phyloP scores from a whole-genome alignment of 2,113 vertebrate genomes.

The Aphyosemion australe region DNA sequence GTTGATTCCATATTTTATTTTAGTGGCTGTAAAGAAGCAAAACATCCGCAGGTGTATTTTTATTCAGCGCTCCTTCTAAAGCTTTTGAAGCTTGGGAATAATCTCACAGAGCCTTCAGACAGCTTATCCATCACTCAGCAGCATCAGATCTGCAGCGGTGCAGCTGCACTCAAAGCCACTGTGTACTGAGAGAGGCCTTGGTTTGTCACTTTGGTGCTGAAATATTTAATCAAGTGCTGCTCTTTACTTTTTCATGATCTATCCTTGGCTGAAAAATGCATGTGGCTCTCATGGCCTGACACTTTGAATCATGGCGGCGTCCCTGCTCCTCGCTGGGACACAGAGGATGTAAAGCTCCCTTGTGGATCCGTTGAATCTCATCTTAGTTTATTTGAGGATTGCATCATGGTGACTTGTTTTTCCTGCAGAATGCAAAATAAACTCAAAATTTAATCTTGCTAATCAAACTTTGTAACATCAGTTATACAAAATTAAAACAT shows the following conservation, averaged over 20 bases:
- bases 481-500: too few relatives aligned
- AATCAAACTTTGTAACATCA: too few relatives aligned
- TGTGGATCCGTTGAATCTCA: background rate
- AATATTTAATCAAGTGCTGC: conserved; percentile 66
- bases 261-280: conserved; percentile 56
- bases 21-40: too few relatives aligned
- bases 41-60: too few relatives aligned
- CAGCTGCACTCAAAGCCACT: conserved; percentile 6
- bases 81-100: background rate
- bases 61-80: too few relatives aligned
- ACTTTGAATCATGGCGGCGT: conserved; percentile 55
- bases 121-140: conserved; percentile 29
- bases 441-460: too few relatives aligned
- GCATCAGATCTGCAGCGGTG: conserved; percentile 28
- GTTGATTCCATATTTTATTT: too few relatives aligned
- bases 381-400: too few relatives aligned
- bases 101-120: conserved; percentile 6
- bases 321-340: conserved; percentile 14
- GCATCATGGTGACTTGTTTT: background rate
- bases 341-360: conserved; percentile 3
- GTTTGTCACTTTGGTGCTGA: conserved; percentile 52
- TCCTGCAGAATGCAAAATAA: background rate
- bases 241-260: conserved; percentile 68
- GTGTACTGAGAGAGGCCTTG: background rate
- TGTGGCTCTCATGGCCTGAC: conserved; percentile 52